A percentile compares a stretch with the other conserved stretches of the same genome.
phyloP scores from a whole-genome alignment of 2,888 invertebrate genomes.

The Ferrisia virgata region DNA sequence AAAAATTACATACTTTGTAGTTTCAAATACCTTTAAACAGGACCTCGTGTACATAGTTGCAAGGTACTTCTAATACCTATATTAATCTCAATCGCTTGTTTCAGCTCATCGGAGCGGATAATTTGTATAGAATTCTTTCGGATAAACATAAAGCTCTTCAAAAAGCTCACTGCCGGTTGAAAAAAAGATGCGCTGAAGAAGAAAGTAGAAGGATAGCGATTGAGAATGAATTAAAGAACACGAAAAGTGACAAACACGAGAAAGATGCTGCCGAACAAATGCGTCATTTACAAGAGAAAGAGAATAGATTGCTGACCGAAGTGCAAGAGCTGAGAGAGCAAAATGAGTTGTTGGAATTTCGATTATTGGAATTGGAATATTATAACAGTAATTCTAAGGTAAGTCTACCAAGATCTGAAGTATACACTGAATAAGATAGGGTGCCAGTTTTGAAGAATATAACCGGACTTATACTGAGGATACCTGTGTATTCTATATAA shows the following conservation, averaged over 20 bases:
- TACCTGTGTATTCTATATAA: no score
- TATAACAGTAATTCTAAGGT: conserved; percentile 39
- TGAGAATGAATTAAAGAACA: conserved; percentile 45
- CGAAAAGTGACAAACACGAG: conserved; percentile 33
- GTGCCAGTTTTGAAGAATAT: neutral
- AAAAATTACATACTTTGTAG: neutral
- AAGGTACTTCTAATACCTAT: no score
- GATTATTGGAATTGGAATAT: conserved; percentile 73
- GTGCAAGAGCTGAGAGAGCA: conserved; percentile 72
- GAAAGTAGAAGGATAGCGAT: conserved; percentile 47
- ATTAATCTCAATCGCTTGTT: neutral
- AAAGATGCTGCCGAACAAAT: conserved; percentile 47
- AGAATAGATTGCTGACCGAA: conserved; percentile 61
- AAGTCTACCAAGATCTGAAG: neutral
- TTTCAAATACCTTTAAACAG: neutral
- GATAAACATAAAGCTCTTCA: conserved; percentile 50
- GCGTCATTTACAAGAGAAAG: conserved; percentile 48
- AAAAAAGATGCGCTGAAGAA: conserved; percentile 48
- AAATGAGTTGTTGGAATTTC: conserved; percentile 75
- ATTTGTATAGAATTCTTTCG: conserved; percentile 50
- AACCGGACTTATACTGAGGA: no score
- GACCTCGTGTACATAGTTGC: neutral
- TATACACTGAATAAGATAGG: neutral
- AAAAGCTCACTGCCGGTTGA: conserved; percentile 48
- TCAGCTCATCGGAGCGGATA: conserved; percentile 50